Conservation (phyloP, 1,140 invertebrate genomes). For the Panonychus citri region DNA sequence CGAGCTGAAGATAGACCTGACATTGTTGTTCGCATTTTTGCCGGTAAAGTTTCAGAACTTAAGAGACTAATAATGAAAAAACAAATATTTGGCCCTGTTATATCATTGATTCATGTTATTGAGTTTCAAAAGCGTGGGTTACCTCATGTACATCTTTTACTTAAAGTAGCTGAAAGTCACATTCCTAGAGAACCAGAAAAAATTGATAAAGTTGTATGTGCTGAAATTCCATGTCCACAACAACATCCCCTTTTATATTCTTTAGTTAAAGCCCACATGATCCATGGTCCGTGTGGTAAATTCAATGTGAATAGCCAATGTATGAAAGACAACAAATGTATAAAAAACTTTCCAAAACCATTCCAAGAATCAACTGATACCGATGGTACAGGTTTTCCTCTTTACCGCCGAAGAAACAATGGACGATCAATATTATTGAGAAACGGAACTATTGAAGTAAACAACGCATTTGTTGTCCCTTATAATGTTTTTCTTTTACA, state of each 20-base stretch:
- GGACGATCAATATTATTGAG: not conserved
- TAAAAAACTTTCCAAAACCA: not conserved
- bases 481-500: conserved; percentile 15
- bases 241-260: conserved; percentile 21
- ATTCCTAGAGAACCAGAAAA: not conserved
- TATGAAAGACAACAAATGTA: conserved; percentile 11
- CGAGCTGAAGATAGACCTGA: not conserved
- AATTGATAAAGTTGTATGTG: conserved; percentile 10
- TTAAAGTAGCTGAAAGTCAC: conserved; percentile 7
- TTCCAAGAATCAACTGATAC: too few species aligned
- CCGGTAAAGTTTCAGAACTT: not conserved
- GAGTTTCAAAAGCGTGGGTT: conserved; percentile 26
- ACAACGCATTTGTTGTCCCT: conserved; percentile 6
- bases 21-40: not conserved
- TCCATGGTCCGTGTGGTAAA: conserved; percentile 19
- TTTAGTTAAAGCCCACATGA: conserved; percentile 21
- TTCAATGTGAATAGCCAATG: conserved; percentile 12
- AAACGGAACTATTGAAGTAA: conserved; percentile 4
- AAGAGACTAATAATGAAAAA: not conserved
- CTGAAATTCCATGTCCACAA: conserved; percentile 8
- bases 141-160: conserved; percentile 23
- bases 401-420: too few species aligned
- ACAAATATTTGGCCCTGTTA: conserved; percentile 14
- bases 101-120: conserved; percentile 16
- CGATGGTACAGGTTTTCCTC: too few species aligned